Percentiles rank a stretch among this genome's conserved stretches.
phyloP scores from a whole-genome alignment of 2,888 invertebrate species.

The Pocota personata region DNA sequence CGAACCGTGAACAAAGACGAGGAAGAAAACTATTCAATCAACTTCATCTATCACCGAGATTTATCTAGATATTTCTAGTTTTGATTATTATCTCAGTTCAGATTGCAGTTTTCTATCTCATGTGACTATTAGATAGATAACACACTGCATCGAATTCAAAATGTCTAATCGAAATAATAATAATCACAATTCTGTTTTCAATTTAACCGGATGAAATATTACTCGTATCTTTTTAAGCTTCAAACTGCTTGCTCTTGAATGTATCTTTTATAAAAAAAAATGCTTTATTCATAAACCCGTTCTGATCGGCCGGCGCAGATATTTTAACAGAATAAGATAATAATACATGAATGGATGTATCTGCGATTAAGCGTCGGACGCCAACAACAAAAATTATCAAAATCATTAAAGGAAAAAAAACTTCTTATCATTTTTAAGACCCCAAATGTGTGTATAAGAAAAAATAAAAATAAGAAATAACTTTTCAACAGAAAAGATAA shows the following conservation, averaged over 20 bases:
- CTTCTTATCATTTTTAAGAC: not conserved
- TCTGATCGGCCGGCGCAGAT: not conserved
- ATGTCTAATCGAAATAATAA: not conserved
- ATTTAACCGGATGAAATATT: not conserved
- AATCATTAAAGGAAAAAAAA: not conserved
- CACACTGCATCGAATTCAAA: not conserved
- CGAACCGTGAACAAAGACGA: not conserved
- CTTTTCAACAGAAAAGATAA: not conserved
- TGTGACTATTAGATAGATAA: not conserved
- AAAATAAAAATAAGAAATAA: not conserved
- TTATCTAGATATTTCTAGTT: not conserved
- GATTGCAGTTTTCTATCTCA: not conserved
- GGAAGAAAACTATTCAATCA: conserved; percentile 1
- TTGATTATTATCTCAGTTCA: not conserved
- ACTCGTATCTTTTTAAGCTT: not conserved
- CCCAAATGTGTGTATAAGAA: not conserved
- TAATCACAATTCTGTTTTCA: not conserved
- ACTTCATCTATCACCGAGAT: not conserved
- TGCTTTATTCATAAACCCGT: not conserved
- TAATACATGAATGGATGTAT: not conserved
- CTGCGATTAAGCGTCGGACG: not conserved
- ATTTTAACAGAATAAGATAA: not conserved
- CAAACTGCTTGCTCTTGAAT: not conserved
- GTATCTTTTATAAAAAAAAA: not conserved
- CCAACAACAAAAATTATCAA: not conserved